Base-by-base conservation (phyloP, 2,113 vertebrate genomes). In the Plectropomus leopardus region DNA sequence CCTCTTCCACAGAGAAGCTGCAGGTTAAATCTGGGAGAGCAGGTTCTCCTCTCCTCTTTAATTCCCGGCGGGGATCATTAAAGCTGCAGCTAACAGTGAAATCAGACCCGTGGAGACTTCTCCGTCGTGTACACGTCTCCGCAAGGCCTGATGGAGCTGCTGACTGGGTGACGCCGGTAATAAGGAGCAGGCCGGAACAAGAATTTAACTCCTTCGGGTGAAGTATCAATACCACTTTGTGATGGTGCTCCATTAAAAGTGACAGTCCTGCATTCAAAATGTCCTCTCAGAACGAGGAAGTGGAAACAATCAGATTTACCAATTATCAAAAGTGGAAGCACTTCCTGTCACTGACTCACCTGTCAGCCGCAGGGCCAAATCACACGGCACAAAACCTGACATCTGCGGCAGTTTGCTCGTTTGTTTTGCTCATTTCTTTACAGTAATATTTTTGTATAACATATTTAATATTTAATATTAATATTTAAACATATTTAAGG, bases 11-110 rank as follows among this genome's bases (percentile, higher is more conserved):
- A 36, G 8, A 8, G 68, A 63, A 14, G 45, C 80, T 36, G n/a
- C 44, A 1, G 58, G 67, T 77, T 72, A 44, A 76, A 75, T 72
- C 64, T 67, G 24, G n/a, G 53, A 40, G 48, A 4, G 26, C 73
- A 57, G 71, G 47, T 64, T 67, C 65, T 64, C 55, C 54, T 58
- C 68, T 55, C 30, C 78, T 70, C 40, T 53, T 40, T 26, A 50
- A 53, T 45, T 83, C 89, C 87, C 87, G 4, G 11, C 16, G 69
- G 87, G 83, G 86, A 73, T 91, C 81, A 91, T 91, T 91, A 89
- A 80, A 76, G 76, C 87, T 80, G 15, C 44, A 34, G 69, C 86
- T 76, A 23, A 57, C 45, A 2, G 23, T 72, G 72, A 80, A 83
- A 72, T 67, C 65, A 47, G 51, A 44, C 63, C 85, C 51, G 23